Percentiles rank a stretch among this genome's conserved stretches.
Evolutionary conservation across 2,888 invertebrate genomes (phyloP).

Genomic region (Microchrysa polita): DNA sequence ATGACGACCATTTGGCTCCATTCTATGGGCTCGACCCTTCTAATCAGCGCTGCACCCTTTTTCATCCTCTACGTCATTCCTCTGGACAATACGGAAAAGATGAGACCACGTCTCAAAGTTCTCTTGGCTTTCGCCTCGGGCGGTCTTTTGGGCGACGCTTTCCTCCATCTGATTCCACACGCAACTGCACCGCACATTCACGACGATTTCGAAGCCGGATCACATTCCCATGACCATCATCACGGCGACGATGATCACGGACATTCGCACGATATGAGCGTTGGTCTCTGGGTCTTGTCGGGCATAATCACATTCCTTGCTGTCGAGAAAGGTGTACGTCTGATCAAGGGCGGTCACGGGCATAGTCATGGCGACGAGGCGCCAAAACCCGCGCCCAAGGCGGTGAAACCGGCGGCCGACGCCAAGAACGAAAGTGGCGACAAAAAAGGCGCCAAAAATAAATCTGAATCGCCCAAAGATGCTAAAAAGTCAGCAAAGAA

Average conservation of each 20-base stretch:
- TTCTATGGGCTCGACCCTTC: constrained; percentile 88
- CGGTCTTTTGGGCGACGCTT: constrained; percentile 97
- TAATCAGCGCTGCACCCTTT: constrained; percentile 96
- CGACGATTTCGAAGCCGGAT: constrained; percentile 53
- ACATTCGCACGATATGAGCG: constrained; percentile 83
- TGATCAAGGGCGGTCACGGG: constrained; percentile 84
- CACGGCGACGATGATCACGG: constrained; percentile 63
- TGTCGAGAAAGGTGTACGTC: constrained; percentile 91
- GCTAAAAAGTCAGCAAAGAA: constrained; percentile 54
- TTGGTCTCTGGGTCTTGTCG: constrained; percentile 93
- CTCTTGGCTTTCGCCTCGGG: constrained; percentile 94
- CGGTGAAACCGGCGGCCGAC: neutral
- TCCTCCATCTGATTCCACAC: constrained; percentile 98
- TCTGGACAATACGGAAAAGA: constrained; percentile 83
- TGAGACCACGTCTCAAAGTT: constrained; percentile 88
- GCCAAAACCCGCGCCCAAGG: constrained; percentile 36
- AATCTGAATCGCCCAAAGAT: constrained; percentile 54
- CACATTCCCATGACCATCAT: constrained; percentile 58
- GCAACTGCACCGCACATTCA: constrained; percentile 74
- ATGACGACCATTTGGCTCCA: constrained; percentile 74
- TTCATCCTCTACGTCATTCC: constrained; percentile 93
- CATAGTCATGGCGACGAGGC: constrained; percentile 72
- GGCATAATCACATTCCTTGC: constrained; percentile 93
- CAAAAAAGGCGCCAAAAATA: constrained; percentile 51
- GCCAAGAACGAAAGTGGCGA: neutral